Base-by-base conservation (phyloP, 2,888 invertebrate species). In the Tinea semifulvella region DNA sequence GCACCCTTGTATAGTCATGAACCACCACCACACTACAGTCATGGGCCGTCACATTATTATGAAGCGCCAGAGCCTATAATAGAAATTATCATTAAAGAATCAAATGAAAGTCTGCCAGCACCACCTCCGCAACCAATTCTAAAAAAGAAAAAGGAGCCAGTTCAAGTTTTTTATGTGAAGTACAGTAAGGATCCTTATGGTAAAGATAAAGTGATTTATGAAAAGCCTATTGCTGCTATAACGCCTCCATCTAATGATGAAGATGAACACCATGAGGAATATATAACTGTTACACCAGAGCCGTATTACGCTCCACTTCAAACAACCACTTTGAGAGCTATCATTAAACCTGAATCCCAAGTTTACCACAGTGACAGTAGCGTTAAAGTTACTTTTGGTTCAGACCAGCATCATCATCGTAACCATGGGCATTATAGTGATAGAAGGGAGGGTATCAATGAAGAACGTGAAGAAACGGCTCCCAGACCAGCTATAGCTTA, bases 81-180 rank as follows among this genome's bases (percentile, higher is more conserved):
- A 55, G 94, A 94, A 73, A 94, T 94, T 52, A 94, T 94, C 49
- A 94, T 94, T 43, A 93, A 92, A 59, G 94, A 94, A 65, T 92
- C 93, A 0, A 94, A 94, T 60, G 91, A 92, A 57, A 85, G 90
- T 0, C 62, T 92, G 2, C 89, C 92, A 1, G 84, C 89, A 2
- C 83, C 85, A 3, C 84, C 85, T 1, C 75, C 83, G 6, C 82
- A 82, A 2, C 79, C 82, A 11, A 67, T 84, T 10, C 67, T 55
- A 10, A 79, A 79, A 55, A 80, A 76, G 56, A 82, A 83, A 51
- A 92, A 92, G 60, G 93, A 94, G 61, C 92, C 93, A 19, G 92
- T 94, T 27, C 94, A 94, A 57, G 94, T 94, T 1, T 94, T 92
- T 63, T 94, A 94, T 60, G 94, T 94, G 0, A 94, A 94, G 68